A percentile compares a stretch with the other conserved stretches of the same genome.
phyloP scores from a whole-genome alignment of 2,113 vertebrate genomes.

The Irena cyanogastra region DNA sequence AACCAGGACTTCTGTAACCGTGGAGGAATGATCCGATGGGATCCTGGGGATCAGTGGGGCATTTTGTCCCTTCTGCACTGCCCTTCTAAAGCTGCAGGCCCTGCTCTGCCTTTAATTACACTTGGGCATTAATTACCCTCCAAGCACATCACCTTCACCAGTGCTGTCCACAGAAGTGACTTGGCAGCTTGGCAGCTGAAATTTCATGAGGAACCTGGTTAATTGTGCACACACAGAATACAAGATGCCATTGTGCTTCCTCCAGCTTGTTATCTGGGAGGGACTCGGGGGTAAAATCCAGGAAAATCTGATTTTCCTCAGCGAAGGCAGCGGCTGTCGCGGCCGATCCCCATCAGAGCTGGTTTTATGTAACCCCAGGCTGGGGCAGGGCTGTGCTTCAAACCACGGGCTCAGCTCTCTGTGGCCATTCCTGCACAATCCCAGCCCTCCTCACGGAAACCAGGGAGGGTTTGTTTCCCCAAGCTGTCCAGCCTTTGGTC shows the following conservation, averaged over 20 bases:
- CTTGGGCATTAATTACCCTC: background rate
- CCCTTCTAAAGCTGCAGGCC: background rate
- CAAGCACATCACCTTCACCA: background rate
- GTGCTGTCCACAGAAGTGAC: accelerated
- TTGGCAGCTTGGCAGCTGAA: background rate
- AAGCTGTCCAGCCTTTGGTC: accelerated
- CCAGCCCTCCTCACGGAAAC: accelerated
- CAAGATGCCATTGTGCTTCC: background rate
- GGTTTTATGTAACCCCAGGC: accelerated
- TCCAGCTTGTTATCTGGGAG: background rate
- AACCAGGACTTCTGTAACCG: background rate
- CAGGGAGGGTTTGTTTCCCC: background rate
- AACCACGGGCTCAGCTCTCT: accelerated
- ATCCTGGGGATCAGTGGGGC: background rate
- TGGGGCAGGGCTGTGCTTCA: background rate
- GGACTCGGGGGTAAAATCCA: background rate
- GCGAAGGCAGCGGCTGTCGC: background rate
- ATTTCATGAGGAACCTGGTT: background rate
- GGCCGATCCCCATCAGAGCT: background rate
- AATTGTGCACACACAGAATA: background rate
- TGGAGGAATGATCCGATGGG: accelerated
- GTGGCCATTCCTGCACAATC: accelerated
- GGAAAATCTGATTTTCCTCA: background rate
- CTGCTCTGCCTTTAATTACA: background rate
- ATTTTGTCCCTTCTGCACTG: background rate